Conservation (phyloP, 2,888 invertebrate genomes). For the Schrankia costaestrigalis region DNA sequence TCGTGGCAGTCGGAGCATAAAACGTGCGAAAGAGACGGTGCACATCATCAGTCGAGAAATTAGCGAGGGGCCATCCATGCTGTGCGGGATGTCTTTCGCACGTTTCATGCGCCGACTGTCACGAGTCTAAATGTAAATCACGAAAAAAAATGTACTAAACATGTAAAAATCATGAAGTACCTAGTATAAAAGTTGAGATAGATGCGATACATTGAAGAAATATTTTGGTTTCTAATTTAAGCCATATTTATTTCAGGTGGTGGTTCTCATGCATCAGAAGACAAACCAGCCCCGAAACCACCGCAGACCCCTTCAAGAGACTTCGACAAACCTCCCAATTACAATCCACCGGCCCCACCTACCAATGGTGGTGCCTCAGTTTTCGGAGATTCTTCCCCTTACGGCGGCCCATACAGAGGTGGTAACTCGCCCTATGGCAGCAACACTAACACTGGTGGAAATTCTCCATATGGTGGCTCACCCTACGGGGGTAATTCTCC, state of each 20-base stretch:
- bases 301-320: constrained; percentile 52
- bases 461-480: constrained; percentile 24
- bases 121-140: no score
- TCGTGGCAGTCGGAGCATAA: no score
- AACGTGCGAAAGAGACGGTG: no score
- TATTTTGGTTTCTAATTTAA: no score
- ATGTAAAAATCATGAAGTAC: no score
- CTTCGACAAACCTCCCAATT: constrained; percentile 61
- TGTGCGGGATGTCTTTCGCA: no score
- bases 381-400: constrained; percentile 26
- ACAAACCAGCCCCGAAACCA: constrained; percentile 53
- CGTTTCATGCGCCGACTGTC: no score
- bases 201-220: no score
- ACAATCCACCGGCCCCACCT: constrained; percentile 70
- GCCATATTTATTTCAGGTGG: constrained; percentile 43
- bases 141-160: no score
- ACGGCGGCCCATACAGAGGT: constrained; percentile 26
- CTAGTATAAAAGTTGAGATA: no score
- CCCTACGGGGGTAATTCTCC: constrained; percentile 37
- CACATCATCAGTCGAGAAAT: no score
- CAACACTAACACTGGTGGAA: constrained; percentile 22
- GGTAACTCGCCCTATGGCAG: constrained; percentile 25
- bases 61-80: no score
- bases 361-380: constrained; percentile 19
- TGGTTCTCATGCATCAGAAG: constrained; percentile 57